Evolutionary conservation across 2,113 vertebrate genomes (phyloP), one percentile per base, ranked within the genome.

Genomic region (Psophia crepitans): DNA sequence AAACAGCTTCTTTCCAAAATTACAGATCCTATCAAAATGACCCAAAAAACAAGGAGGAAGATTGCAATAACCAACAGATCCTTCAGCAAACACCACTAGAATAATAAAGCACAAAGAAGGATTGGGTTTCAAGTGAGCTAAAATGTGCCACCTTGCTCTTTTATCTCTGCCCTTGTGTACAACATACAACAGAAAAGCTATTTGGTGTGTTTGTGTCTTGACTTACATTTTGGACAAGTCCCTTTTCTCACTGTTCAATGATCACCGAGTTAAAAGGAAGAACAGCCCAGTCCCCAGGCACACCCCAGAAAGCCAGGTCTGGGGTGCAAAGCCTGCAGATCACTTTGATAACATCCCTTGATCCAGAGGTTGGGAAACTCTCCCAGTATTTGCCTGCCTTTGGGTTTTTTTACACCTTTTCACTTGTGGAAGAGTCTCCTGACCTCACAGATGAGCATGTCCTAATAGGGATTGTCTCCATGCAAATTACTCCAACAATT

Each of bases 331-430:
- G 32, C 51, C 37, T 32, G 26, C 26, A 30, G 61, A 57, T 20
- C 26, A 4, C 16, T 76, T 54, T 6, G 6, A 5, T 32, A 64
- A 32, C 35, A 18, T 3, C 14, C 11, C 33, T 73, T 4, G 1
- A 53, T 76, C 68, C 3, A 0, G 61, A 75, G 21, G 35, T 0
- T 33, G 12, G 10, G 32, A 76, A 83, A 64, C 28, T 84, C 80
- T 22, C 26, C 21, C 0, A 1, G 4, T 51, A 20, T 51, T 32
- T 71, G 3, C 4, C 13, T 6, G 11, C 21, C 18, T 48, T 18
- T 33, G 11, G 24, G 26, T 17, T 10, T 61, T 19, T 19, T 69
- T 54, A n/a, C 2, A 49, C 6, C n/a, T 89, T 70, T 41, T 54
- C 35, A 18, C 13, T 9, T 8, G 22, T n/a, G 30, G 35, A 37